A percentile compares a stretch with the other conserved stretches of the same genome.
Evolutionary conservation across 2,797 vertebrate species (phyloP).

Genomic region (Botia almorhae): DNA sequence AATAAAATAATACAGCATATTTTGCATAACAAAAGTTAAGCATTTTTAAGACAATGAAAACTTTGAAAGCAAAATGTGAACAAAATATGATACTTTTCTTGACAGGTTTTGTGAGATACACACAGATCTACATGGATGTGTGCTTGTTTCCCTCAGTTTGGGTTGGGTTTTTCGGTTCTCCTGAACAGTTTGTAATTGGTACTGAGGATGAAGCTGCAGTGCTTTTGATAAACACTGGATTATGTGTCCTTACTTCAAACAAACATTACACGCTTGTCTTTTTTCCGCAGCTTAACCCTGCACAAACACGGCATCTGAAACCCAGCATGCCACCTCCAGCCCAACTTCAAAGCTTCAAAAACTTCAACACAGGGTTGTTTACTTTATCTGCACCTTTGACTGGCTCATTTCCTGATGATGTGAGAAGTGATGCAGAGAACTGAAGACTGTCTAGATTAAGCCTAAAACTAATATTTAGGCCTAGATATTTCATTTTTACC

Average conservation of each 20-base stretch:
- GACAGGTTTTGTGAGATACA: not conserved
- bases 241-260: conserved; percentile 12
- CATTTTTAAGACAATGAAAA: not conserved
- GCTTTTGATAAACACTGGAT: conserved; percentile 17
- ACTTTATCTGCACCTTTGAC: conserved; percentile 8
- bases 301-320: conserved; percentile 15
- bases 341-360: conserved; percentile 30
- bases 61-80: not conserved
- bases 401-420: conserved; percentile 40
- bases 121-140: not conserved
- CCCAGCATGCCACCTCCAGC: not conserved
- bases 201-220: not conserved
- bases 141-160: not conserved
- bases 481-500: not conserved
- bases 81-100: not conserved
- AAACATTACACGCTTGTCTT: not conserved
- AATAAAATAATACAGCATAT: not conserved
- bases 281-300: not conserved
- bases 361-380: conserved; percentile 13
- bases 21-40: not conserved
- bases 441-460: conserved; percentile 5
- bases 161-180: not conserved
- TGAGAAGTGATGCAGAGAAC: conserved; percentile 7
- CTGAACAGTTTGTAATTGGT: not conserved
- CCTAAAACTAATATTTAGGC: not conserved